phyloP scores from a whole-genome alignment of 1,140 invertebrate species.

The Bombus soroeensis region DNA sequence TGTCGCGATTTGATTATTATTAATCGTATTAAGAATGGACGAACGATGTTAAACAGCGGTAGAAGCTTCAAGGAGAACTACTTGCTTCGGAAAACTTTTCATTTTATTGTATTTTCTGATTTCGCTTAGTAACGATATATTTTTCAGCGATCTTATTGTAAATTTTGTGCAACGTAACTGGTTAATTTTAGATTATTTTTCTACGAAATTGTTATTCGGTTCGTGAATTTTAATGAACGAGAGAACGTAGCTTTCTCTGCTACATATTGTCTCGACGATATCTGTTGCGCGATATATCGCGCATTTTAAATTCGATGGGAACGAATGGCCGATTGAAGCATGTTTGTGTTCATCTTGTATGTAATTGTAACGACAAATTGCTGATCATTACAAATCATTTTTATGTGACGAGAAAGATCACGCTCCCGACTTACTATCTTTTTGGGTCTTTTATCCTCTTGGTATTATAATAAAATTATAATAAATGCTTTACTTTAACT shows the following conservation, averaged over 20 bases:
- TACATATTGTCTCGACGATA: too few relatives aligned
- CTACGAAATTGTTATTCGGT: too few relatives aligned
- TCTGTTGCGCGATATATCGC: too few relatives aligned
- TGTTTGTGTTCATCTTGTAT: background rate
- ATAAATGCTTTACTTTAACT: too few relatives aligned
- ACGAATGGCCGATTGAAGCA: background rate
- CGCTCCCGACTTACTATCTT: too few relatives aligned
- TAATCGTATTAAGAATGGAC: background rate
- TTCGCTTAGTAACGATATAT: accelerated
- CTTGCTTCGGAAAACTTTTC: background rate
- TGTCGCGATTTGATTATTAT: background rate
- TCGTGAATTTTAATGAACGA: too few relatives aligned
- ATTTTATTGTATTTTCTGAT: background rate
- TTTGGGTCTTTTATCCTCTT: too few relatives aligned
- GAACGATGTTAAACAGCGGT: background rate
- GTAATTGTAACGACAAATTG: background rate
- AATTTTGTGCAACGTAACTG: accelerated
- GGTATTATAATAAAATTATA: too few relatives aligned
- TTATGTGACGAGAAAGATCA: background rate
- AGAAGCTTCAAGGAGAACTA: background rate
- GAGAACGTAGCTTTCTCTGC: too few relatives aligned
- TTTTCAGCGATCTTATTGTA: background rate
- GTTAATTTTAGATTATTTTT: accelerated
- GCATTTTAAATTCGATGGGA: background rate
- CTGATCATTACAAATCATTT: background rate